These are phyloP conservation scores for Dioctria linearis DNA, from an alignment of 2,888 invertebrate genomes.

Conservation along the genomic window DNA sequence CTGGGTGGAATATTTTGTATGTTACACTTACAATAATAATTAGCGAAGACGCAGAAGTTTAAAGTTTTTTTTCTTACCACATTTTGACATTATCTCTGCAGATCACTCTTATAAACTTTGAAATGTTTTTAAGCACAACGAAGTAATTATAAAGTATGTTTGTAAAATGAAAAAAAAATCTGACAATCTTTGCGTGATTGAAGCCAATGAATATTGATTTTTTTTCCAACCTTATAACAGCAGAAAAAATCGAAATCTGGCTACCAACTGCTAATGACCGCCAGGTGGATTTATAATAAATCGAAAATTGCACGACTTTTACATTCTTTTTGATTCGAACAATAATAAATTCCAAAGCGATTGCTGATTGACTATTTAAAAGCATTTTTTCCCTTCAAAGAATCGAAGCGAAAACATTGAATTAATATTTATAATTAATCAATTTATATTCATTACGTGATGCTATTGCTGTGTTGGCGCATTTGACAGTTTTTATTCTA, in stretches of 20 bases:
- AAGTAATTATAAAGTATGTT: no score
- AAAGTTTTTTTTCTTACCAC: background rate
- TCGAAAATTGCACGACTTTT: background rate
- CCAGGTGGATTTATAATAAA: background rate
- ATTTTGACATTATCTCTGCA: background rate
- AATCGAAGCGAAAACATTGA: conserved; percentile 7
- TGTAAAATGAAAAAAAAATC: background rate
- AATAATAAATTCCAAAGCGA: background rate
- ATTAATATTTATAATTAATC: conserved; percentile 18
- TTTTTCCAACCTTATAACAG: background rate
- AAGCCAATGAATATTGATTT: conserved; percentile 1
- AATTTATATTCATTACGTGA: conserved; percentile 23
- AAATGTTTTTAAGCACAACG: no score
- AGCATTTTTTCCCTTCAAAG: background rate
- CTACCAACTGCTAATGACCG: background rate
- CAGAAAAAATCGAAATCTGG: no score
- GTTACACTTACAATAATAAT: no score
- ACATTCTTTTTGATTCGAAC: background rate
- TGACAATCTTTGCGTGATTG: conserved; percentile 30
- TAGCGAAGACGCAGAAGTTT: no score
- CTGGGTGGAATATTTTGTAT: background rate
- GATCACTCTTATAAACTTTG: background rate
- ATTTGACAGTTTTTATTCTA: conserved; percentile 9
- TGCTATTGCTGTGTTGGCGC: background rate
- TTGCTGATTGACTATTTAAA: conserved; percentile 11